Base-by-base conservation (phyloP, 2,113 vertebrate species). In the Tenebrosternarchus preto region DNA sequence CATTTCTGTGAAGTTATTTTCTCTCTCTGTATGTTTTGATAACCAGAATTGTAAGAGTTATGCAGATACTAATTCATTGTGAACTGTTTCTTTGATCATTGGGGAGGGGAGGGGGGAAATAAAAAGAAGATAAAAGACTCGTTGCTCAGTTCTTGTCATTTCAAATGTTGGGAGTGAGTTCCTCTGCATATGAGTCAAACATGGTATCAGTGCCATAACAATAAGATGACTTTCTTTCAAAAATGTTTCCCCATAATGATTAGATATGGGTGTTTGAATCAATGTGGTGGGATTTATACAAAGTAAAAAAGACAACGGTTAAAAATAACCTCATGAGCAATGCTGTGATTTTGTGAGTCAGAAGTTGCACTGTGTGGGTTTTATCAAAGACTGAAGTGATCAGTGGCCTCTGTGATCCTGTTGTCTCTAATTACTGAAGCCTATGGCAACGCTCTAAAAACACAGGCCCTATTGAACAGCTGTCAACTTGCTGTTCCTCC, bases 51-150 rank as follows among this genome's bases (percentile, higher is more conserved):
- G 61, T 73, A 73, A 67, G 25, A 72, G 50, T 77, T 77, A 73
- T 84, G 83, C 74, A 76, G 76, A 77, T 82, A 78, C 74, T 77
- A 80, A 84, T 86, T 76, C 70, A 74, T 22, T 73, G 19, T 77
- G 84, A 61, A 16, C 27, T 78, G 60, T 53, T n/a, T 80, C 27
- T 67, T 73, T 74, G 31, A 74, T 33, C 63, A 78, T 64, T 56
- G 29, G 50, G 69, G 9, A n/a, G n/a, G n/a, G n/a, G 67, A 61
- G 60, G n/a, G 64, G 60, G 9, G 46, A 53, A 83, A 82, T 76
- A 81, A 84, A 81, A 80, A 8, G 12, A 71, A 9, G 5, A 55
- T 78, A 67, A 70, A 46, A 27, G 36, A 63, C 36, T 61, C 59
- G 36, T 3, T 69, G 56, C 16, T 20, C 66, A 3, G 16, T 16